A percentile compares a stretch with the other conserved stretches of the same genome.
phyloP scores from a whole-genome alignment of 1,140 invertebrate genomes.

The Dinothrombium tinctorium region DNA sequence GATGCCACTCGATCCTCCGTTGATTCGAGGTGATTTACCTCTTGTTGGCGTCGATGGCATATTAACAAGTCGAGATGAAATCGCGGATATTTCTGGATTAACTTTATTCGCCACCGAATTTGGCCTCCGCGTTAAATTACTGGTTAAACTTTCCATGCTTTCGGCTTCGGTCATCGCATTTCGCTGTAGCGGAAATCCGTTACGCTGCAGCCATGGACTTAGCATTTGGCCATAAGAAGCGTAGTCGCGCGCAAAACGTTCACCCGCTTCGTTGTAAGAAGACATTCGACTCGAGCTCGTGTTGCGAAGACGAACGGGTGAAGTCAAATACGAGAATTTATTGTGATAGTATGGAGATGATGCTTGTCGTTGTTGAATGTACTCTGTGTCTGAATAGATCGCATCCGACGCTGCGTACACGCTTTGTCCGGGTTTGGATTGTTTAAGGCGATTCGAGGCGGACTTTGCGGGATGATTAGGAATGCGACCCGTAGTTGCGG shows the following conservation, averaged over 20 bases:
- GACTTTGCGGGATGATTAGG: slow-evolving; percentile 2
- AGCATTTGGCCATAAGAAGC: neutral
- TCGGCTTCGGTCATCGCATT: slow-evolving; percentile 2
- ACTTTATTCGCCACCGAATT: neutral
- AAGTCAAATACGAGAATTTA: slow-evolving; percentile 4
- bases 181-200: neutral
- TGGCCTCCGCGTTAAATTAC: neutral
- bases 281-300: neutral
- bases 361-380: neutral
- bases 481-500: neutral
- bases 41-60: neutral
- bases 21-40: neutral
- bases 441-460: slow-evolving; percentile 2
- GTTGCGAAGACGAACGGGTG: neutral
- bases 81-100: neutral
- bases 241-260: neutral
- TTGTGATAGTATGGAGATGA: neutral
- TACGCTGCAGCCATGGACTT: neutral
- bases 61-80: neutral
- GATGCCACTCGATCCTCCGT: neutral
- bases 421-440: neutral
- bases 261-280: neutral
- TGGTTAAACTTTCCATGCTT: neutral
- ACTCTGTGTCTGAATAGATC: neutral
- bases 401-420: neutral